Evolutionary conservation across 2,888 invertebrate species (phyloP).

Genomic region (Zelleria hepariella): DNA sequence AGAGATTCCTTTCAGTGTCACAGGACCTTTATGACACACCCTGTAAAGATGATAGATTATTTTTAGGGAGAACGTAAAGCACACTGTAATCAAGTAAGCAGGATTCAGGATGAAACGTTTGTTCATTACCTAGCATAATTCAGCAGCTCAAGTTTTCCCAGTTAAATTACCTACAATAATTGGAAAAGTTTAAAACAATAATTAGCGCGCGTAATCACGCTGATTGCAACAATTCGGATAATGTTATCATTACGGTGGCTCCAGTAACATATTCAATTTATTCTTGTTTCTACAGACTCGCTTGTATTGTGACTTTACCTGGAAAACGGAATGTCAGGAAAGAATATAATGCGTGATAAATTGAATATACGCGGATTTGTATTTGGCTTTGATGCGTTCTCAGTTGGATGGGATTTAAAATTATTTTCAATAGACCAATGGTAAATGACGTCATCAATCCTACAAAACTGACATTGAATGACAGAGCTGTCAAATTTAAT

Average conservation of each 20-base stretch:
- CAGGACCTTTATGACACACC: too few species aligned
- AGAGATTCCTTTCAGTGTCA: too few species aligned
- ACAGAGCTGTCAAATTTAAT: background rate
- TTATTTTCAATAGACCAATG: background rate
- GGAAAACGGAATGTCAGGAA: background rate
- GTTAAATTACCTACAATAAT: background rate
- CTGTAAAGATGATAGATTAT: too few species aligned
- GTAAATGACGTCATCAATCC: background rate
- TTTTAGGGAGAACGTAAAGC: background rate
- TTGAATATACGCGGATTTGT: too few species aligned
- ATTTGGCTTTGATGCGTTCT: background rate
- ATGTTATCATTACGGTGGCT: background rate
- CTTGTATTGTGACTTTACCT: background rate
- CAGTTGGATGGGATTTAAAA: background rate
- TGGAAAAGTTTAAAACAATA: slow-evolving; percentile 2
- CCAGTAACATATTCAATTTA: background rate
- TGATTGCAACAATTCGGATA: background rate
- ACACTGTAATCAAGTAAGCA: background rate
- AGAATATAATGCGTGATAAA: too few species aligned
- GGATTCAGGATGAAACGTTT: background rate
- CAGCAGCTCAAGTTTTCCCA: background rate
- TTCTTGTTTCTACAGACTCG: background rate
- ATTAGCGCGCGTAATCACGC: background rate
- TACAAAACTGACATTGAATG: background rate
- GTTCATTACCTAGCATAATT: background rate